phyloP scores from a whole-genome alignment of 2,888 invertebrate genomes.

The Dexiosoma caninum region DNA sequence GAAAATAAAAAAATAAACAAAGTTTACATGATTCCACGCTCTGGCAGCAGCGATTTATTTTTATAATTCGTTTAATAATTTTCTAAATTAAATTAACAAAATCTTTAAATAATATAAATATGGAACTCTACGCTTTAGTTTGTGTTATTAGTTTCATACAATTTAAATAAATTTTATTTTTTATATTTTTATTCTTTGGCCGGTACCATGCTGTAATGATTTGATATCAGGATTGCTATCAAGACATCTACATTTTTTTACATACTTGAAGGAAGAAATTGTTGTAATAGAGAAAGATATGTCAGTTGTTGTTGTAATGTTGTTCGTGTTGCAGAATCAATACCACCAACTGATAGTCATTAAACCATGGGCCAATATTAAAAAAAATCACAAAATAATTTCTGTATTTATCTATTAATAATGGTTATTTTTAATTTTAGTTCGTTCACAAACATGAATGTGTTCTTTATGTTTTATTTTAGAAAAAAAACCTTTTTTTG shows the following conservation, averaged over 20 bases:
- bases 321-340: too few species aligned
- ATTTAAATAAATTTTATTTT: background rate
- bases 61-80: too few species aligned
- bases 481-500: background rate
- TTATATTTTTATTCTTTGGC: background rate
- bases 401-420: background rate
- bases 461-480: conserved; percentile 13
- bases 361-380: too few species aligned
- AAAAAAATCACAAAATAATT: background rate
- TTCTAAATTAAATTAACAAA: background rate
- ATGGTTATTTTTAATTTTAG: background rate
- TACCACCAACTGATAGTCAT: too few species aligned
- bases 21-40: background rate
- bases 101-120: too few species aligned
- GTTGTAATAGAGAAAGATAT: too few species aligned
- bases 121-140: background rate
- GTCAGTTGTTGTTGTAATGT: too few species aligned
- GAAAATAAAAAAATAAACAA: background rate
- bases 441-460: background rate
- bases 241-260: too few species aligned
- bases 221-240: too few species aligned
- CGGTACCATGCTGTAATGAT: too few species aligned
- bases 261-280: too few species aligned
- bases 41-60: too few species aligned
- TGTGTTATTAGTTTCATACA: background rate